These are phyloP conservation scores for Montipora foliosa DNA, from an alignment of 64 coral and sea anemone species.

Conservation along the genomic window DNA sequence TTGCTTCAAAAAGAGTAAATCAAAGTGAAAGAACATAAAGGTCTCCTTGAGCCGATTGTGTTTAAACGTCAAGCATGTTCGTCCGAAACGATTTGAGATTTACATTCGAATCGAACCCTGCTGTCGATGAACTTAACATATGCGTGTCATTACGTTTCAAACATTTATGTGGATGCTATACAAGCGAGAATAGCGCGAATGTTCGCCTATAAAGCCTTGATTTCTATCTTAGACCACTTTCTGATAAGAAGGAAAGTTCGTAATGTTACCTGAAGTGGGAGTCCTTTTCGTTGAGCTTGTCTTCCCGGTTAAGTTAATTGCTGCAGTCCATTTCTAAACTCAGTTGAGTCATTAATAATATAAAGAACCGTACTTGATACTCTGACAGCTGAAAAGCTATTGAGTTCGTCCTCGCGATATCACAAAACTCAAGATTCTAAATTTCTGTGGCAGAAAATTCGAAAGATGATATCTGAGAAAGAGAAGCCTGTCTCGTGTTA, in stretches of 20 bases:
- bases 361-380: not conserved
- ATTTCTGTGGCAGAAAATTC: not conserved
- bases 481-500: not conserved
- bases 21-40: no score
- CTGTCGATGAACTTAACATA: no score
- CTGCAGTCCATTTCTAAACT: not conserved
- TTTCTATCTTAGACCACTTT: not conserved
- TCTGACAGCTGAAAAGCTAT: not conserved
- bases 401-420: not conserved
- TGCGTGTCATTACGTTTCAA: no score
- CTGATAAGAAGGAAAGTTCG: not conserved
- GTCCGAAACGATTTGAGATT: not conserved
- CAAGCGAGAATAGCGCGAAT: no score
- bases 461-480: not conserved
- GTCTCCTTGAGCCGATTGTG: no score
- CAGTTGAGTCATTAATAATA: not conserved
- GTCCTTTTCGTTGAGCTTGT: not conserved
- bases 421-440: not conserved
- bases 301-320: not conserved
- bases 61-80: not conserved
- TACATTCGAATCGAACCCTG: not conserved
- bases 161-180: no score
- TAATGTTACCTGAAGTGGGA: not conserved
- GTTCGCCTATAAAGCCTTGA: no score
- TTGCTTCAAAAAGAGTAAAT: no score